A percentile compares a stretch with the other conserved stretches of the same genome.
phyloP scores from a whole-genome alignment of 2,888 invertebrate genomes.

The Dynastes maya region DNA sequence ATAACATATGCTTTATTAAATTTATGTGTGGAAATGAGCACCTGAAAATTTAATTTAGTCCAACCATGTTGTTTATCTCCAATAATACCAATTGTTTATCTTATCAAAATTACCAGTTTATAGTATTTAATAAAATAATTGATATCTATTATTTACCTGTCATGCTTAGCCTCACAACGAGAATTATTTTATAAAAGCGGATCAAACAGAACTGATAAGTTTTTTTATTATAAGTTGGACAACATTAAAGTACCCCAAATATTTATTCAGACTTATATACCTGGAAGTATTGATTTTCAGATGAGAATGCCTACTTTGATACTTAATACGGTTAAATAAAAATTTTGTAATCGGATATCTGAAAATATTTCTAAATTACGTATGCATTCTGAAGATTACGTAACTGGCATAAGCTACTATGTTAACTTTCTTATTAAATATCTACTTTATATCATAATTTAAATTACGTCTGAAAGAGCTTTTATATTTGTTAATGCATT shows the following conservation, averaged over 20 bases:
- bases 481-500: too few species aligned
- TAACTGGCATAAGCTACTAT: too few species aligned
- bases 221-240: conserved; percentile 43
- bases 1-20: conserved; percentile 51
- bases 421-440: too few species aligned
- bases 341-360: neutral
- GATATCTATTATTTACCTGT: conserved; percentile 49
- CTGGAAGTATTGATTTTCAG: conserved; percentile 42
- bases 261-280: conserved; percentile 41
- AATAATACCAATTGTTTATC: conserved; percentile 43
- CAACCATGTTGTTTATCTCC: conserved; percentile 10
- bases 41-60: conserved; percentile 47
- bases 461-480: too few species aligned
- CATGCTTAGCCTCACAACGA: conserved; percentile 36
- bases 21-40: conserved; percentile 44
- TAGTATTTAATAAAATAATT: conserved; percentile 52
- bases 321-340: neutral
- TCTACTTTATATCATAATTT: neutral
- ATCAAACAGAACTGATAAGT: conserved; percentile 46
- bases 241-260: conserved; percentile 42
- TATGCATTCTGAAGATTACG: too few species aligned
- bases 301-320: conserved; percentile 47
- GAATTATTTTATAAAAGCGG: conserved; percentile 41
- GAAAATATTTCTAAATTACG: too few species aligned
- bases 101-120: conserved; percentile 48